These are phyloP conservation scores for Nothocercus julius DNA, from an alignment of 2,113 vertebrate genomes.

Conservation along the genomic window DNA sequence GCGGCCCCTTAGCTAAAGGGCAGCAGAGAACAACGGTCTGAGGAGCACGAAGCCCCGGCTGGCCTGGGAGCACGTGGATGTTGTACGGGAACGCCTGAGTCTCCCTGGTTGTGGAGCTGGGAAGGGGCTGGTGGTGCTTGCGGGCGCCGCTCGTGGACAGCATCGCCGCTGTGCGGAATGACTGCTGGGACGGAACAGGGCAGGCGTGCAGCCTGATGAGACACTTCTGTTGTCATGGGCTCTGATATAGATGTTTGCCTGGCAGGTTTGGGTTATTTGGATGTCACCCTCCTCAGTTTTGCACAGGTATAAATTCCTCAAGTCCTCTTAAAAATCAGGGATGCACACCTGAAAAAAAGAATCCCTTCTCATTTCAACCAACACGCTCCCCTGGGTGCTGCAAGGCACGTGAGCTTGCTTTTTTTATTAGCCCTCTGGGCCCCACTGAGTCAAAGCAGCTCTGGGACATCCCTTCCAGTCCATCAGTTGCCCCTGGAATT, in stretches of 20 bases:
- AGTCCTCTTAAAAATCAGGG: not conserved
- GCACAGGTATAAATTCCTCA: not conserved
- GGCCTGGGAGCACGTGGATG: not conserved
- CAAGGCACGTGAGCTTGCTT: not conserved
- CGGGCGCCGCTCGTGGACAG: no score
- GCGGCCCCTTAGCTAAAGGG: not conserved
- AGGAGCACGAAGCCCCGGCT: not conserved
- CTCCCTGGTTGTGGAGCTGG: no score
- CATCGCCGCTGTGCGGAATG: not conserved
- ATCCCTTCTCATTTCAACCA: not conserved
- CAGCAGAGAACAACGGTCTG: not conserved
- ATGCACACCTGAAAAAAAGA: not conserved
- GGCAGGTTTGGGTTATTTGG: not conserved
- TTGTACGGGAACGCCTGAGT: not conserved
- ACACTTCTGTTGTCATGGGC: fast-evolving
- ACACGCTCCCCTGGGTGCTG: not conserved
- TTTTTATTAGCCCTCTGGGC: not conserved
- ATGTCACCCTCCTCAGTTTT: not conserved
- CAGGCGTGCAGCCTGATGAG: not conserved
- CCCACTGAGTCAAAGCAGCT: not conserved
- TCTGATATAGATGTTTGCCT: not conserved
- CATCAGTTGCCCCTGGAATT: fast-evolving
- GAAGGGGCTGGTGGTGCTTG: not conserved
- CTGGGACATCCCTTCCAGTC: not conserved
- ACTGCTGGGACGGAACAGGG: fast-evolving